A percentile compares a stretch with the other conserved stretches of the same genome.
Conservation (phyloP, 2,113 vertebrate genomes). For the Brachypodius melanocephalos region DNA sequence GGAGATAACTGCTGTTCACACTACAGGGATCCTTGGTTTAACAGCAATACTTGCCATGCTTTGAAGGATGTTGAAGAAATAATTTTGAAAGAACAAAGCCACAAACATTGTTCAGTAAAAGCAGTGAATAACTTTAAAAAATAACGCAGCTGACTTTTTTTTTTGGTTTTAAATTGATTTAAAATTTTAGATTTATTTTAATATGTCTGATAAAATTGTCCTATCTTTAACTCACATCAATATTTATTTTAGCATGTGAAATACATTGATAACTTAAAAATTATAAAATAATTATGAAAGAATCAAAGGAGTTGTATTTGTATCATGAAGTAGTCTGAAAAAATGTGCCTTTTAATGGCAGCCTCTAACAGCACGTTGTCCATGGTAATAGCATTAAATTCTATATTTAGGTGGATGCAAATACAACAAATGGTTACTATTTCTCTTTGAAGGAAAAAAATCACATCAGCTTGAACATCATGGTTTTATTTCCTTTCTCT, state of each 20-base stretch:
- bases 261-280: not conserved
- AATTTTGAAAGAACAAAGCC: not conserved
- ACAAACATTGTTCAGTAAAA: not conserved
- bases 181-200: not conserved
- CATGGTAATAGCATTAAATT: not conserved
- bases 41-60: not conserved
- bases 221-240: not conserved
- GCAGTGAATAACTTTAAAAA: not conserved
- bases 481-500: not conserved
- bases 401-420: not conserved
- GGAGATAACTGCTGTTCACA: not conserved
- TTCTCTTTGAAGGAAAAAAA: not conserved
- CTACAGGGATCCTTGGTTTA: slow-evolving; percentile 1
- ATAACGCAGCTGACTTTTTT: not conserved
- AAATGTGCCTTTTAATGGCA: not conserved
- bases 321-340: not conserved
- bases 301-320: not conserved
- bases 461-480: not conserved
- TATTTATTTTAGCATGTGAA: not conserved
- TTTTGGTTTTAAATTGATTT: not conserved
- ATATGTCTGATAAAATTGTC: not conserved
- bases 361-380: not conserved
- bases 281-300: not conserved
- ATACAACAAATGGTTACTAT: not conserved
- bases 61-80: not conserved